Conservation (phyloP, 2,888 invertebrate species). For the Dolichomitus sp. region DNA sequence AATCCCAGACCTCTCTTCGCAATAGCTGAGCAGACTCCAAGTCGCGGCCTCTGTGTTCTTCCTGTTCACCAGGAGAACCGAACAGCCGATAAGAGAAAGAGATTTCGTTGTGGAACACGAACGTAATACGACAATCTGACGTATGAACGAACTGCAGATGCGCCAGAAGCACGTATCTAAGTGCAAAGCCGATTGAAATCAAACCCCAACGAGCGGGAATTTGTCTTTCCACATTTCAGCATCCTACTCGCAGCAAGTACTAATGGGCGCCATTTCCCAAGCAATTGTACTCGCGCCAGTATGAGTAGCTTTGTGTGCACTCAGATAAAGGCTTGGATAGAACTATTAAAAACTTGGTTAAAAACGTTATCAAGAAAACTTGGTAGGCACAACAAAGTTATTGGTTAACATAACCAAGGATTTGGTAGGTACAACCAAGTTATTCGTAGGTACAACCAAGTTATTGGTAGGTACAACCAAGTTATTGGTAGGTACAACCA, state of each 20-base stretch:
- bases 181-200: conserved; percentile 2
- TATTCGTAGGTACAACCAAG: no score
- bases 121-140: conserved; percentile 2
- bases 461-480: no score
- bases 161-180: conserved; percentile 1
- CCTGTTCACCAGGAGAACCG: conserved; percentile 16
- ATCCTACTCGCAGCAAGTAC: not conserved
- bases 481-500: no score
- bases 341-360: no score
- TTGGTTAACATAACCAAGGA: no score
- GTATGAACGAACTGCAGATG: not conserved
- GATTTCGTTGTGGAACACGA: not conserved
- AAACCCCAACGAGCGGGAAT: conserved; percentile 4
- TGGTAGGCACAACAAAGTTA: no score
- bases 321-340: no score
- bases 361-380: no score
- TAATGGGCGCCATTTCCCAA: not conserved
- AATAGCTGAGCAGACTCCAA: conserved; percentile 64
- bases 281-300: not conserved
- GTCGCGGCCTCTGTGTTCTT: conserved; percentile 21
- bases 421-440: no score
- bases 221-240: conserved; percentile 12
- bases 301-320: conserved; percentile 20
- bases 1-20: conserved; percentile 83
- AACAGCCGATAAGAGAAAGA: not conserved